Evolutionary conservation across 2,113 vertebrate species (phyloP).

Genomic region (Condylura cristata): DNA sequence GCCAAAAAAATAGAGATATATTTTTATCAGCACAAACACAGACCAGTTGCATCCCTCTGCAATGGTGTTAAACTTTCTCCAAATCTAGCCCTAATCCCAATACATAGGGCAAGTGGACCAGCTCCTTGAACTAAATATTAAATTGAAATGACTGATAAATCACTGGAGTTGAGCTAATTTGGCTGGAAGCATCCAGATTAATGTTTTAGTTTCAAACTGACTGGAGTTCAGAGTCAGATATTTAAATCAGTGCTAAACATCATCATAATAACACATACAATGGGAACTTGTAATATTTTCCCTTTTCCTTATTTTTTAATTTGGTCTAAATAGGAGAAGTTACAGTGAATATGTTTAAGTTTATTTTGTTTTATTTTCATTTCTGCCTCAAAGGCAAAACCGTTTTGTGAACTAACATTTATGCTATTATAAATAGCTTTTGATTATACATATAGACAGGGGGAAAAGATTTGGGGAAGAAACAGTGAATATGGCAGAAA

Average conservation of each 20-base stretch:
- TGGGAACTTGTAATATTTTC: not conserved
- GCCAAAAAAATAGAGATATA: not conserved
- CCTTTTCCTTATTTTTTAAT: not conserved
- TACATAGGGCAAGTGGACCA: not conserved
- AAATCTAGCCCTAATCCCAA: not conserved
- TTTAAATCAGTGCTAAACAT: not conserved
- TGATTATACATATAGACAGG: not conserved
- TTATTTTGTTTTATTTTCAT: not conserved
- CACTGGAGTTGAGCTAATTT: not conserved
- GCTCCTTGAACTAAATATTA: not conserved
- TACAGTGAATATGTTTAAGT: not conserved
- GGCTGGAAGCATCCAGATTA: not conserved
- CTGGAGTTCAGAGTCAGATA: not conserved
- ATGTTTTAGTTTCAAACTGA: not conserved
- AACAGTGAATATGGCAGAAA: too few species aligned
- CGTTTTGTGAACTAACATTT: not conserved
- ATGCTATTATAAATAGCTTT: not conserved
- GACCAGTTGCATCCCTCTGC: not conserved
- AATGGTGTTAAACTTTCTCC: not conserved
- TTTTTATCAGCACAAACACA: slow-evolving; percentile 53
- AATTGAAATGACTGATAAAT: not conserved
- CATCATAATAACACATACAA: not conserved
- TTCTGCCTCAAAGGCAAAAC: not conserved
- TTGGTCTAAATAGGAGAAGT: not conserved
- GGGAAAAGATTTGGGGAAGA: not conserved